Conservation (phyloP, 2,888 invertebrate species). For the Spatulosminthurus flaviceps region DNA sequence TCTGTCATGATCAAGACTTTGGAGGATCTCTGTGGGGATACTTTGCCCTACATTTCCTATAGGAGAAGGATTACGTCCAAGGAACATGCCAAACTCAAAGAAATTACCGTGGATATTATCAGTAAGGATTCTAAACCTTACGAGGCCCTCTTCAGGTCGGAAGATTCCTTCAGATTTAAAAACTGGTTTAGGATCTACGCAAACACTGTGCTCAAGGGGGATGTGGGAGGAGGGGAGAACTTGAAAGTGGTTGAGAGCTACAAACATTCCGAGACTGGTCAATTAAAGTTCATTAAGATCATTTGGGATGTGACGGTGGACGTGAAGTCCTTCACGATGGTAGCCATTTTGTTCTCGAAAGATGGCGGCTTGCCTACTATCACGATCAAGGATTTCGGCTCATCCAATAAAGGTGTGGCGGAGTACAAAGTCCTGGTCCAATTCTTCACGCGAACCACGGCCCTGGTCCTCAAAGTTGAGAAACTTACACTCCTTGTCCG, state of each 20-base stretch:
- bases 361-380: not conserved
- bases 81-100: not conserved
- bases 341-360: not conserved
- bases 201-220: not conserved
- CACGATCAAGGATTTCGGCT: not conserved
- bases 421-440: not conserved
- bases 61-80: not conserved
- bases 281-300: not conserved
- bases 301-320: not conserved
- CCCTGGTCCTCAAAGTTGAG: not conserved
- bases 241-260: not conserved
- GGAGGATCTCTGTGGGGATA: slow-evolving; percentile 2
- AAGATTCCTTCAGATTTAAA: not conserved
- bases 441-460: not conserved
- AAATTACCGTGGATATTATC: not conserved
- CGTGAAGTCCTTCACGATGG: not conserved
- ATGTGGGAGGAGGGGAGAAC: not conserved
- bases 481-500: not conserved
- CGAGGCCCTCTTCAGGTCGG: not conserved
- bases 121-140: not conserved
- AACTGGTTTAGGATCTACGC: not conserved
- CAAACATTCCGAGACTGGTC: not conserved
- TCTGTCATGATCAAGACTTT: not conserved
- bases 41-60: not conserved
- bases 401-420: not conserved